phyloP scores from a whole-genome alignment of 1,140 invertebrate species.

The Lasaia peninsularis region DNA sequence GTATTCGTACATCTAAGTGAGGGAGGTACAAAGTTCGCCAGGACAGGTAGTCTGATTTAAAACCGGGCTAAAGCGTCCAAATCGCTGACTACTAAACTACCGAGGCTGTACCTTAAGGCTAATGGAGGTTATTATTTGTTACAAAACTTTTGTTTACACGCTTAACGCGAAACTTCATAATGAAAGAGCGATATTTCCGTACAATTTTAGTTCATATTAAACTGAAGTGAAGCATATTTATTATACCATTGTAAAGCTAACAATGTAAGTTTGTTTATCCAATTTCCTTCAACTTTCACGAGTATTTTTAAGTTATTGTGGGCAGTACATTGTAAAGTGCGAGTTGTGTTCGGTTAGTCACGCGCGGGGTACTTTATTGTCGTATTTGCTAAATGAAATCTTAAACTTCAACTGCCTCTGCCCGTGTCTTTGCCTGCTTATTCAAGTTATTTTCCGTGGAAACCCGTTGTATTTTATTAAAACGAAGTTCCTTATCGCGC shows the following conservation, averaged over 20 bases:
- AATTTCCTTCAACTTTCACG: slow-evolving; percentile 15
- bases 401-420: background rate
- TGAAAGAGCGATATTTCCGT: background rate
- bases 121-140: no score
- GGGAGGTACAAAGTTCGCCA: no score
- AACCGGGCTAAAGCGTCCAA: no score
- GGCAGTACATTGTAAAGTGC: slow-evolving; percentile 15
- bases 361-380: slow-evolving; percentile 17
- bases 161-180: slow-evolving; percentile 4
- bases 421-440: no score
- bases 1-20: no score
- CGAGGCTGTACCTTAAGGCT: no score
- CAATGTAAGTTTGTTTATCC: slow-evolving; percentile 21
- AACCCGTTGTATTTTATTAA: no score
- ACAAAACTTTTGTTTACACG: slow-evolving; percentile 1
- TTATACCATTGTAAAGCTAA: slow-evolving; percentile 18
- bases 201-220: slow-evolving; percentile 15
- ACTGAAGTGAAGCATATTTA: slow-evolving; percentile 15
- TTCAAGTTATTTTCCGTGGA: no score
- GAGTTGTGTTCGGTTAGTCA: slow-evolving; percentile 13
- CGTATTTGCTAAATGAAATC: slow-evolving; percentile 17
- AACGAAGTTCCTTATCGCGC: no score
- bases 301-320: slow-evolving; percentile 19
- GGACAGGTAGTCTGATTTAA: no score
- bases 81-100: no score